A percentile compares a stretch with the other conserved stretches of the same genome.
Evolutionary conservation across 1,140 invertebrate genomes (phyloP).

Genomic region (Drosophila biarmipes): DNA sequence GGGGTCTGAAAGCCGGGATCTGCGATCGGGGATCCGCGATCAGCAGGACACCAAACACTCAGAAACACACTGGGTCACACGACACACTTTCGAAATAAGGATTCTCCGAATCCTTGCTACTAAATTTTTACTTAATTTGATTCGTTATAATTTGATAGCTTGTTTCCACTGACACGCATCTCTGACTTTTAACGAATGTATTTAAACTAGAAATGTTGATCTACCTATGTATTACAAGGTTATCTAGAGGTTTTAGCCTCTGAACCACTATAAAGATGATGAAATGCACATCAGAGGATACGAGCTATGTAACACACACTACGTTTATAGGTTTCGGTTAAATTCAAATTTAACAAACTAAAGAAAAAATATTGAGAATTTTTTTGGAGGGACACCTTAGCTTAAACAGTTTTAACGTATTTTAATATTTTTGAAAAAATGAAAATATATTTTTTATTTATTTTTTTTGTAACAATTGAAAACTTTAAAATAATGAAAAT

Average conservation of each 20-base stretch:
- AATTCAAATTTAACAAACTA: background rate
- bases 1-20: background rate
- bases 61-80: constrained; percentile 6
- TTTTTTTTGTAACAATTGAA: too few species aligned
- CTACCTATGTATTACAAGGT: too few species aligned
- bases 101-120: background rate
- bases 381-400: too few species aligned
- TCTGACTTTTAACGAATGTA: background rate
- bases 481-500: too few species aligned
- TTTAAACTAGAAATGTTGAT: background rate
- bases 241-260: too few species aligned
- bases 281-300: background rate
- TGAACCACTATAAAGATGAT: too few species aligned
- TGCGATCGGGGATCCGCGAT: constrained; percentile 1
- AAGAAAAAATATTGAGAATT: too few species aligned
- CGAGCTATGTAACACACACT: background rate
- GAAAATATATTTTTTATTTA: too few species aligned
- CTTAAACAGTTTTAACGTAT: too few species aligned
- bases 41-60: constrained; percentile 5
- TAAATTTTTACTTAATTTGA: constrained; percentile 3
- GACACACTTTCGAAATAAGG: constrained; percentile 7
- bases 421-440: too few species aligned
- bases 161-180: background rate
- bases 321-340: background rate
- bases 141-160: constrained; percentile 10